Percentiles rank a stretch among this genome's conserved stretches.
These are phyloP conservation scores for Eretmocerus hayati DNA, from an alignment of 2,888 invertebrate genomes.

Conservation along the genomic window DNA sequence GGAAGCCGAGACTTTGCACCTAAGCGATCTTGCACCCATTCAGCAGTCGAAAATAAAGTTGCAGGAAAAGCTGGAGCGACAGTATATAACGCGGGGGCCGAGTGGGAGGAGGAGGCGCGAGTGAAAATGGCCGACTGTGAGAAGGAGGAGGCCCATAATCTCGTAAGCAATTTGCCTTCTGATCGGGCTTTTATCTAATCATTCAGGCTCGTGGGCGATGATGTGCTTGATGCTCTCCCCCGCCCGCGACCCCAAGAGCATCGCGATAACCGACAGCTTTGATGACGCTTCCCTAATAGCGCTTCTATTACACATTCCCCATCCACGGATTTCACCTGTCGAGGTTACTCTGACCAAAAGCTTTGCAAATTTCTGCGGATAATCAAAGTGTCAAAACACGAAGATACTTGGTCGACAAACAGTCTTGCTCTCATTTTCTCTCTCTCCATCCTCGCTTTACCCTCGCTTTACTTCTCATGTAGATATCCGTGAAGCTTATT, in stretches of 20 bases:
- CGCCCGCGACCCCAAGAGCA: neutral
- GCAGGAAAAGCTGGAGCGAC: neutral
- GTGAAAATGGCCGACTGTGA: conserved; percentile 65
- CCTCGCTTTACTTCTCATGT: too few relatives aligned
- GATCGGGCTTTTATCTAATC: conserved; percentile 44
- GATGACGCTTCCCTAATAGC: neutral
- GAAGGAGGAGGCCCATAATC: conserved; percentile 72
- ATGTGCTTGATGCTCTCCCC: neutral
- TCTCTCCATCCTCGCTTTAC: too few relatives aligned
- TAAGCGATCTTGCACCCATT: too few relatives aligned
- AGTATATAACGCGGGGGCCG: neutral
- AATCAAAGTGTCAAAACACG: too few relatives aligned
- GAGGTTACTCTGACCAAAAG: too few relatives aligned
- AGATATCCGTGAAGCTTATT: too few relatives aligned
- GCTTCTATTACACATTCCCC: too few relatives aligned
- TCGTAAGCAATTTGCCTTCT: conserved; percentile 52
- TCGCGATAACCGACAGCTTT: neutral
- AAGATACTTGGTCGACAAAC: too few relatives aligned
- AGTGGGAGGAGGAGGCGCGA: conserved; percentile 17
- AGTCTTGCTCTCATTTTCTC: too few relatives aligned
- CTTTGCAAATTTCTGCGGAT: too few relatives aligned
- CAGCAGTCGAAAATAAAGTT: neutral
- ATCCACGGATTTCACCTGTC: too few relatives aligned
- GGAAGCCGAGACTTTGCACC: too few relatives aligned
- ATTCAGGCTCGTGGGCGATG: neutral